phyloP scores from a whole-genome alignment of 2,888 invertebrate genomes.

The Stratiomys singularior region DNA sequence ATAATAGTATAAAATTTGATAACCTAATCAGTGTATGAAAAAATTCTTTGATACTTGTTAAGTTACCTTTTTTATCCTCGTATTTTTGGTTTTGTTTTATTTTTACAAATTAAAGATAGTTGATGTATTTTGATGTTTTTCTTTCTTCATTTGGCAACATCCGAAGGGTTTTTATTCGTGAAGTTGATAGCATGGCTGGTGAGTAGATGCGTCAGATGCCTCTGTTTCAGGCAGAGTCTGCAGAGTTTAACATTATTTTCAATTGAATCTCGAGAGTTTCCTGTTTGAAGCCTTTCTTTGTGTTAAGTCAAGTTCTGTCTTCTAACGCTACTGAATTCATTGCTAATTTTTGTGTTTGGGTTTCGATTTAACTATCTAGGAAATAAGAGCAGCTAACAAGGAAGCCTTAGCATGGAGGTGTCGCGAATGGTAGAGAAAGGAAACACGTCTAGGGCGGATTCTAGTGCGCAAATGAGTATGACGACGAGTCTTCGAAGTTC shows the following conservation, averaged over 20 bases:
- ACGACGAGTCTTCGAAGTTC: too few relatives aligned
- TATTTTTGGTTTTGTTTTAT: background rate
- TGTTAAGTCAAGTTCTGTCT: background rate
- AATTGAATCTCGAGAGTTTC: conserved; percentile 6
- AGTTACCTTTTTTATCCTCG: background rate
- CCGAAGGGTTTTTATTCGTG: background rate
- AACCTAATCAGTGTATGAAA: conserved; percentile 43
- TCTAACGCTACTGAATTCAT: conserved; percentile 24
- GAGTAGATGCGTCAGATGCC: background rate
- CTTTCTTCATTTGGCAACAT: conserved; percentile 14
- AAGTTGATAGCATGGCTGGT: background rate
- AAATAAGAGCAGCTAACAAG: background rate
- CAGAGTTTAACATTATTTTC: background rate
- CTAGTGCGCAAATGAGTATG: too few relatives aligned
- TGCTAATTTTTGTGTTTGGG: background rate
- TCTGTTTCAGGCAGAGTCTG: background rate
- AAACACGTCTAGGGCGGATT: too few relatives aligned
- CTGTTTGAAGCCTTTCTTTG: conserved; percentile 13
- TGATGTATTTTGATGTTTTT: conserved; percentile 14
- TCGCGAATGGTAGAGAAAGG: too few relatives aligned
- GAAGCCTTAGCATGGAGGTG: background rate
- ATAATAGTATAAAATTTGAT: conserved; percentile 46
- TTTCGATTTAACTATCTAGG: conserved; percentile 21
- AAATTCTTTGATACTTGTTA: conserved; percentile 8
- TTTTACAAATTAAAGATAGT: background rate